Percentiles rank a stretch among this genome's conserved stretches.
Conservation (phyloP, 2,888 invertebrate species). For the Lasioglossum morio region DNA sequence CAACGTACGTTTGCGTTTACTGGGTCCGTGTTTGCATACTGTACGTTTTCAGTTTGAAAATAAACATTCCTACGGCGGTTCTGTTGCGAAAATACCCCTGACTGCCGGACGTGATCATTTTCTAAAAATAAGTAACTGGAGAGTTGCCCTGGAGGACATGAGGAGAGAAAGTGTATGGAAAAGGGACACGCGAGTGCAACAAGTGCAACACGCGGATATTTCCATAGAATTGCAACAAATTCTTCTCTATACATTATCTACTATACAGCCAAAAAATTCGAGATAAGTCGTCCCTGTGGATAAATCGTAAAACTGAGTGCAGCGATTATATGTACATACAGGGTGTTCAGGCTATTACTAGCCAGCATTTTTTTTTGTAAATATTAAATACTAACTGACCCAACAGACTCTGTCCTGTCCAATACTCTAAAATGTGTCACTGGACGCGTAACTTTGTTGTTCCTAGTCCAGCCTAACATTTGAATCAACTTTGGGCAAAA, state of each 20-base stretch:
- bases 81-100: constrained; percentile 53
- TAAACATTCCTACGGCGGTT: constrained; percentile 52
- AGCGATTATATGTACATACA: too few relatives aligned
- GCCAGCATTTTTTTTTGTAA: too few relatives aligned
- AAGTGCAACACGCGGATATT: constrained; percentile 5
- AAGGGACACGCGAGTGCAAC: constrained; percentile 9
- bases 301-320: background rate
- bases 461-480: too few relatives aligned
- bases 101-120: constrained; percentile 42
- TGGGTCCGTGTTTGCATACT: constrained; percentile 45
- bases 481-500: too few relatives aligned
- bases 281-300: background rate
- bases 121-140: constrained; percentile 53
- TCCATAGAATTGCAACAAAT: constrained; percentile 7
- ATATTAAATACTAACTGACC: too few relatives aligned
- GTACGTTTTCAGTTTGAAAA: constrained; percentile 52
- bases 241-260: background rate
- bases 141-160: constrained; percentile 34
- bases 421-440: too few relatives aligned
- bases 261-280: background rate
- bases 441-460: too few relatives aligned
- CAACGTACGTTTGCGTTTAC: constrained; percentile 7
- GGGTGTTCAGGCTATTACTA: too few relatives aligned
- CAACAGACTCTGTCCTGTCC: too few relatives aligned
- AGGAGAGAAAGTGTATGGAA: constrained; percentile 14